These are phyloP conservation scores for Sitobion miscanthi DNA, from an alignment of 1,140 invertebrate genomes.

Conservation along the genomic window DNA sequence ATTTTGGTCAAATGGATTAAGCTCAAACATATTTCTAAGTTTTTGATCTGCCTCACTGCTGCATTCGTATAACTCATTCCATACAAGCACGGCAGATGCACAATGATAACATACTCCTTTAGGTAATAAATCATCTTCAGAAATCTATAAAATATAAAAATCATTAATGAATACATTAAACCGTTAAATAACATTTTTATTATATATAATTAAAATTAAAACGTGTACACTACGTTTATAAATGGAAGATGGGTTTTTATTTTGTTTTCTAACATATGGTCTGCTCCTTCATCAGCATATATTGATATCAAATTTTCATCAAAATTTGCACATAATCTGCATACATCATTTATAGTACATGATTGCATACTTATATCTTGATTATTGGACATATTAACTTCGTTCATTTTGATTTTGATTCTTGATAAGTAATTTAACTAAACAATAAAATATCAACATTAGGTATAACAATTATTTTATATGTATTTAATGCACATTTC, in stretches of 20 bases:
- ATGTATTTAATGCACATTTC: not conserved
- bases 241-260: constrained; percentile 70
- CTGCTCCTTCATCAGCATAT: constrained; percentile 66
- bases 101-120: constrained; percentile 71
- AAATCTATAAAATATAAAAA: constrained; percentile 63
- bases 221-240: constrained; percentile 56
- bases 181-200: not conserved
- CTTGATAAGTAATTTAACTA: not conserved
- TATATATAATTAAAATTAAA: not conserved
- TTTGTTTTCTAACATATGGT: constrained; percentile 66
- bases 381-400: not conserved
- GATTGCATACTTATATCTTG: not conserved
- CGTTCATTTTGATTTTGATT: constrained; percentile 20
- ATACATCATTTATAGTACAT: constrained; percentile 61
- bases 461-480: not conserved
- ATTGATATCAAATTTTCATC: constrained; percentile 67
- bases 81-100: constrained; percentile 69
- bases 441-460: not conserved
- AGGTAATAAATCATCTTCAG: constrained; percentile 67
- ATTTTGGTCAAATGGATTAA: not conserved
- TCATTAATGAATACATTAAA: not conserved
- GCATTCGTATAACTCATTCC: constrained; percentile 69
- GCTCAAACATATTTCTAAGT: constrained; percentile 61
- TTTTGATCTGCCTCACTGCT: constrained; percentile 68
- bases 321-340: constrained; percentile 67